Base-by-base conservation (phyloP, 2,888 invertebrate species). In the Nephrotoma guestfalica region DNA sequence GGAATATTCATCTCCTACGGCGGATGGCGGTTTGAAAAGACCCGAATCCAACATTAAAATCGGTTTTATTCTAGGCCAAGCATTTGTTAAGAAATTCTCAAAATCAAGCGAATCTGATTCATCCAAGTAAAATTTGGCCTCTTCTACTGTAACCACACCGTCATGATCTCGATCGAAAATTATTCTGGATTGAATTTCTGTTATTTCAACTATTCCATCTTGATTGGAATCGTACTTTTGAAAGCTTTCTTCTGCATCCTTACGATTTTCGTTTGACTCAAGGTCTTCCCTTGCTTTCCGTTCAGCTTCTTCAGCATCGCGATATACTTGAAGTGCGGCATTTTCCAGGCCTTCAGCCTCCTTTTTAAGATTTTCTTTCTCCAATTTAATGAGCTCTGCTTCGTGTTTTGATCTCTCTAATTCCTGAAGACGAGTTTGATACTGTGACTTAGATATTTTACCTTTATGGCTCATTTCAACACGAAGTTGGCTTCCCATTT, bases 141-240 rank as follows among this genome's bases (percentile, higher is more conserved):
- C 99, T 87, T 98, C 98, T 41, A 95, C 94, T 87, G 96, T 94
- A 15, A 99, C 97, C 89, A 94, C 94, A 7, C 98, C 98, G 93
- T 98, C 96, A 87, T 94, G 94, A 91, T 99, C 96, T 89, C 95
- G 95, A 92, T 99, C 99, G 92, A 99, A 97, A 85, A 94, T 94
- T 89, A 93, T 93, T 87, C 95, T 94, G 1, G 94, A 93, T 91
- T 95, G 94, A 6, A 97, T 90, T 92, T 96, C 97, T 87, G 92
- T 92, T 85, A 94, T 89, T 87, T 94, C 94, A 51, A 98, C 90
- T 83, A 95, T 93, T 85, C 94, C 95, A 92, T 98, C 96, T 88
- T 93, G 92, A 92, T 99, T 96, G 0, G 94, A 93, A 92, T 99
- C 99, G 89, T 96, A 93, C 88, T 94, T 93, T 47, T 92, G 92